phyloP scores from a whole-genome alignment of 2,113 vertebrate genomes.

The Vidua chalybeata region DNA sequence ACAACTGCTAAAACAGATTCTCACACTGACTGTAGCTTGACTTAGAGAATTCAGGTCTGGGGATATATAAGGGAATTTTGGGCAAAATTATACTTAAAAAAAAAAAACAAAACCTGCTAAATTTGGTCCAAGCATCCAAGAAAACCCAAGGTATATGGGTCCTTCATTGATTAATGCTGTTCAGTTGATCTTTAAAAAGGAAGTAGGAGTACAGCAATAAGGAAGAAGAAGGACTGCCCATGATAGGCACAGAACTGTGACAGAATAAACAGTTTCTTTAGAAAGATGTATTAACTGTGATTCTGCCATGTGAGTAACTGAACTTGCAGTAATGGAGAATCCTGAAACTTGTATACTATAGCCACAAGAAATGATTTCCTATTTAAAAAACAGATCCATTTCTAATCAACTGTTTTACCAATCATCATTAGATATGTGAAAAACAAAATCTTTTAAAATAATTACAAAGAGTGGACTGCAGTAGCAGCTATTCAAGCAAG shows the following conservation, averaged over 20 bases:
- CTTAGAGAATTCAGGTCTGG: slow-evolving; percentile 31
- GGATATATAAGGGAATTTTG: background rate
- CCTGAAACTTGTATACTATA: slow-evolving; percentile 21
- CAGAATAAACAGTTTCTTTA: slow-evolving; percentile 11
- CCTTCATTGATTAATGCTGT: background rate
- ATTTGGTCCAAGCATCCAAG: slow-evolving; percentile 71
- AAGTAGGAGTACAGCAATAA: slow-evolving; percentile 5
- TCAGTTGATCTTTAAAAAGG: background rate
- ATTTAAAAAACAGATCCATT: slow-evolving; percentile 43
- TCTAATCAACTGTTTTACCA: slow-evolving; percentile 62
- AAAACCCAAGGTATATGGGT: background rate
- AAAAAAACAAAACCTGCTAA: slow-evolving; percentile 16
- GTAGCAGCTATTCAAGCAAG: slow-evolving; percentile 78
- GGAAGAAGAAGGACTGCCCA: slow-evolving; percentile 40
- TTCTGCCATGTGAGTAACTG: slow-evolving; percentile 55
- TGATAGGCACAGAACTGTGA: slow-evolving; percentile 28
- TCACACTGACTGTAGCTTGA: background rate
- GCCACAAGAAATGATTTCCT: slow-evolving; percentile 29
- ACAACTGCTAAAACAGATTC: slow-evolving; percentile 47
- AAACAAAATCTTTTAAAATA: slow-evolving; percentile 65
- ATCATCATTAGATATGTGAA: slow-evolving; percentile 62
- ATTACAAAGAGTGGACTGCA: slow-evolving; percentile 67
- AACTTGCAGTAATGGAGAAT: slow-evolving; percentile 40
- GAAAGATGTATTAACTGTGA: background rate
- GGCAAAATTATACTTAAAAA: slow-evolving; percentile 27